phyloP scores from a whole-genome alignment of 2,888 invertebrate genomes.

The Fragum whitleyi region DNA sequence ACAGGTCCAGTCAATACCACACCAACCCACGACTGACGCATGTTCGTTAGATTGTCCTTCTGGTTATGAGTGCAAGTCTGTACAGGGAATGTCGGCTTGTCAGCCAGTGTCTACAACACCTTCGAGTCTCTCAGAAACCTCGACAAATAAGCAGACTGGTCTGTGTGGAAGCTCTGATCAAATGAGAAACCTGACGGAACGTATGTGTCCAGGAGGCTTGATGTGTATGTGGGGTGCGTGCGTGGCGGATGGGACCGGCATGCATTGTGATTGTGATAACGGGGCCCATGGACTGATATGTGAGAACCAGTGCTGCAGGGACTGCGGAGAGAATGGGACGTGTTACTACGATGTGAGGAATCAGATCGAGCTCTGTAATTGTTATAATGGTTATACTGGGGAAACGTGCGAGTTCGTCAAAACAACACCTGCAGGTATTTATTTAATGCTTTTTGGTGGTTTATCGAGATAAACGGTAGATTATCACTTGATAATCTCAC shows the following conservation, averaged over 20 bases:
- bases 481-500: no score
- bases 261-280: slow-evolving; percentile 40
- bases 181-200: slow-evolving; percentile 5
- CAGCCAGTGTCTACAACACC: not conserved
- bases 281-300: slow-evolving; percentile 40
- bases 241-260: not conserved
- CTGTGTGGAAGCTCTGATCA: slow-evolving; percentile 20
- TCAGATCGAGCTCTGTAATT: slow-evolving; percentile 12
- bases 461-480: no score
- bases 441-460: no score
- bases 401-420: not conserved
- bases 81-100: not conserved
- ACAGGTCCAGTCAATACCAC: not conserved
- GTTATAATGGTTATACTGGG: slow-evolving; percentile 14
- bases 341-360: slow-evolving; percentile 14
- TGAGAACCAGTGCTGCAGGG: slow-evolving; percentile 33
- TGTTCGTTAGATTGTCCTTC: slow-evolving; percentile 4
- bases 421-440: not conserved
- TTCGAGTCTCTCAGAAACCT: not conserved
- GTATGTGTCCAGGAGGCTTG: slow-evolving; percentile 21
- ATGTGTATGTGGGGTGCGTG: slow-evolving; percentile 37
- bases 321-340: slow-evolving; percentile 37
- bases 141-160: not conserved
- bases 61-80: slow-evolving; percentile 4
- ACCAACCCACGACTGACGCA: not conserved